These are phyloP conservation scores for Gymnorhina tibicen DNA, from an alignment of 2,113 vertebrate genomes.

Conservation along the genomic window DNA sequence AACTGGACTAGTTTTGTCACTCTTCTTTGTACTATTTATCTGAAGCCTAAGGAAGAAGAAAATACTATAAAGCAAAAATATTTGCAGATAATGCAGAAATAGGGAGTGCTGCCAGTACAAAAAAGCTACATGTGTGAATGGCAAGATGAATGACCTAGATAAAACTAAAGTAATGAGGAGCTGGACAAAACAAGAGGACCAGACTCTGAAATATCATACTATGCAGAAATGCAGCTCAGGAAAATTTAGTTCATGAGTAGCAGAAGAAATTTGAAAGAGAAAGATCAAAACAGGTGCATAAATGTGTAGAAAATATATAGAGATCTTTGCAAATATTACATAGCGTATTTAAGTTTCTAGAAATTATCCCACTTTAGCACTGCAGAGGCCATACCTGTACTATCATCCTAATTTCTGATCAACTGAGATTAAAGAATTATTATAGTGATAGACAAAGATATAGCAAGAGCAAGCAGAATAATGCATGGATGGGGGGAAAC, in stretches of 20 bases:
- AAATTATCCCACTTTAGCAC: neutral
- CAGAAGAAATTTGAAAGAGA: neutral
- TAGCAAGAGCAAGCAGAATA: neutral
- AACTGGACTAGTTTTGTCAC: neutral
- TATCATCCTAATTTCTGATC: slow-evolving; percentile 33
- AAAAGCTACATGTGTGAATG: neutral
- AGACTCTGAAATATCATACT: neutral
- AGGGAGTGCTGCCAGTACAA: neutral
- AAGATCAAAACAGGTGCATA: neutral
- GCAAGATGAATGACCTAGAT: slow-evolving; percentile 26
- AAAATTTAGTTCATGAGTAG: neutral
- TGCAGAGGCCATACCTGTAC: neutral
- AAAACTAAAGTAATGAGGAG: slow-evolving; percentile 16
- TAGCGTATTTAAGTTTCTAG: slow-evolving; percentile 26
- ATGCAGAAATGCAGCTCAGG: neutral
- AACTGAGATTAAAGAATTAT: neutral
- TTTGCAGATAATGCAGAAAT: slow-evolving; percentile 26
- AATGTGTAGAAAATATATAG: neutral
- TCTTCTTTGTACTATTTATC: neutral
- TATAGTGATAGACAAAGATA: neutral
- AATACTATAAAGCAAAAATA: slow-evolving; percentile 17
- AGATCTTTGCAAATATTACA: slow-evolving; percentile 15
- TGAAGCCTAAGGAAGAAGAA: neutral
- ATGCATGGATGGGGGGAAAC: neutral
- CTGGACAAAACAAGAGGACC: slow-evolving; percentile 5